Base-by-base conservation (phyloP, 2,888 invertebrate genomes). In the Torymus texanus region DNA sequence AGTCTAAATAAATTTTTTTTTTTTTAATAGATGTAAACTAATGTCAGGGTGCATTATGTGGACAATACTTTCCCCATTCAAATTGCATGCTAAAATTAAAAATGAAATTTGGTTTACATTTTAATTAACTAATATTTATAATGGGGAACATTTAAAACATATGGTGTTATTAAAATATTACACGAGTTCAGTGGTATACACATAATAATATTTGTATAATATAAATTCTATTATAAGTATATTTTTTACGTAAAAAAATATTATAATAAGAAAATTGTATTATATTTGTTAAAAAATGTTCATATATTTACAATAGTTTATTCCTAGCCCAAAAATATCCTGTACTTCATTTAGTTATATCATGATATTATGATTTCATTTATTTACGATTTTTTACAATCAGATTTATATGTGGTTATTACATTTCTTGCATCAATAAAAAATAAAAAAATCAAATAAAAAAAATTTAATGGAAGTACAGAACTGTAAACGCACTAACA, bases 221-320 rank as follows among this genome's bases (percentile, higher is more conserved):
- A 41, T 41, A 68, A 68, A 73, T 63, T 67, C 73, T 79, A 41
- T 79, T 79, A 74, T 16, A 74, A 78, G 58, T 68, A 58, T 74
- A 78, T 78, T 78, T 68, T 78, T 73, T 68, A 78, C 73, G 62
- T 74, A 24, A 50, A 72, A 68, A 78, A 74, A 67, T 66, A 73
- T 29, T 41, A 41, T 41, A 41, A 74, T 61, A 67, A 51, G 14
- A 41, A 68, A 68, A 78, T 62, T 73, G 73, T 74, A 78, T 73
- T 67, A 56, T 73, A 78, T 62, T 78, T 78, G 73, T 78, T 78
- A 62, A 59, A 75, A 67, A 68, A 66, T 50, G 58, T 78, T 59
- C 65, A 70, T 50, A 78, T 65, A 66, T 78, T 55, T 79, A 58
- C n/a, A 58, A 63, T 67, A 53, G n/a, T 72, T 63, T 53, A 68